Percentiles rank a stretch among this genome's conserved stretches.
Conservation (phyloP, 2,888 invertebrate genomes). For the Nipponacmea schrenckii region DNA sequence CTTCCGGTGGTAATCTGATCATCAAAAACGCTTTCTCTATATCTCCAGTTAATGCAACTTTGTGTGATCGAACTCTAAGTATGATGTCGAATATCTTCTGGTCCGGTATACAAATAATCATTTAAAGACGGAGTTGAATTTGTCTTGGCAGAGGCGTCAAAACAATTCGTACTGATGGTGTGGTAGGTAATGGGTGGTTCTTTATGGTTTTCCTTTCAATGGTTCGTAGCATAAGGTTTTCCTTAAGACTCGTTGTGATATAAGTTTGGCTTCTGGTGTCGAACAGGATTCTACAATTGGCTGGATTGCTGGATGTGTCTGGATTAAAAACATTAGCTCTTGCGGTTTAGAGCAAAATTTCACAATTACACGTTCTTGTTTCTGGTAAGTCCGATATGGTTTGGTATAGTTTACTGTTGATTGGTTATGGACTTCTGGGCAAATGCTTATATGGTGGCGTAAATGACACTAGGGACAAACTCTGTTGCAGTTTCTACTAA, state of each 20-base stretch:
- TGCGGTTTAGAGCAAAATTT: too few species aligned
- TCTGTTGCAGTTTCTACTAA: too few species aligned
- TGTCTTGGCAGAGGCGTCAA: neutral
- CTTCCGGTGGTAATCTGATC: neutral
- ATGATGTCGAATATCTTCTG: neutral
- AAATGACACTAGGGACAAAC: too few species aligned
- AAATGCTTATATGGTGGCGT: too few species aligned
- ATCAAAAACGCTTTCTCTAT: neutral
- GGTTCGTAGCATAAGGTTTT: neutral
- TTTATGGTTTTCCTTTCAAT: neutral
- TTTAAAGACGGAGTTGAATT: neutral
- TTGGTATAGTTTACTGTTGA: too few species aligned
- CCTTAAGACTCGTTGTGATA: neutral
- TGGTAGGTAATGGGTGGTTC: neutral
- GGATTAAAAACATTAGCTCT: too few species aligned
- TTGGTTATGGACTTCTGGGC: too few species aligned
- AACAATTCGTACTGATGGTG: neutral
- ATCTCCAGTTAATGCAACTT: neutral
- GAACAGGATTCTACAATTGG: too few species aligned
- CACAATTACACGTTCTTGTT: too few species aligned
- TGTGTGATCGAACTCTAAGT: neutral
- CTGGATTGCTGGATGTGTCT: too few species aligned
- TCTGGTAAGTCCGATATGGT: too few species aligned
- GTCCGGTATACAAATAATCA: neutral
- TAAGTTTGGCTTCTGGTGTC: neutral